Conservation (phyloP, 2,888 invertebrate genomes). For the Drosophila cognata region DNA sequence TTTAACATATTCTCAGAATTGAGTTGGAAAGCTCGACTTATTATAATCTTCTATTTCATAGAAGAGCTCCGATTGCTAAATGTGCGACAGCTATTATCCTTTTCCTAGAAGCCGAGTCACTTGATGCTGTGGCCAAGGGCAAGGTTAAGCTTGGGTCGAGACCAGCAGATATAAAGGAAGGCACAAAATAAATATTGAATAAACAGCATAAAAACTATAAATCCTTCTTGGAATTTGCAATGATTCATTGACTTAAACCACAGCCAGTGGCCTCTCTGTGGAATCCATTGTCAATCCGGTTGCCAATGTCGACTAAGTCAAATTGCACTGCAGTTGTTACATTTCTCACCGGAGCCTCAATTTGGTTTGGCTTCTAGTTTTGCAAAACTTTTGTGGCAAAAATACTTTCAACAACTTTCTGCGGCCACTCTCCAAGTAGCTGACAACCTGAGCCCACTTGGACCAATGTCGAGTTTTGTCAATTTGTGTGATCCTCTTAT, state of each 20-base stretch:
- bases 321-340: conserved; percentile 62
- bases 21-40: not conserved
- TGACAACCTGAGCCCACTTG: conserved; percentile 53
- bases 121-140: not conserved
- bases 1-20: not conserved
- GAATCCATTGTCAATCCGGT: conserved; percentile 16
- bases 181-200: conserved; percentile 8
- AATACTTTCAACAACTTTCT: conserved; percentile 63
- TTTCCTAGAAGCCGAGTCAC: conserved; percentile 3
- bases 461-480: conserved; percentile 47
- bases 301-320: conserved; percentile 39
- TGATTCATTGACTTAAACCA: conserved; percentile 26
- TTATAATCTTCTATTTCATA: not conserved
- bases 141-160: conserved; percentile 7
- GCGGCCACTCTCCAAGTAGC: conserved; percentile 34
- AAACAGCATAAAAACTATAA: conserved; percentile 33
- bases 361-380: conserved; percentile 64
- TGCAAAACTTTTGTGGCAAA: conserved; percentile 70
- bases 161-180: not conserved
- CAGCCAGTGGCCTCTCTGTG: conserved; percentile 13
- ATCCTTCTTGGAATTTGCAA: conserved; percentile 38
- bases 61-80: not conserved
- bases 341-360: conserved; percentile 56
- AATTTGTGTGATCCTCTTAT: conserved; percentile 69
- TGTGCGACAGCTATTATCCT: not conserved